Evolutionary conservation across 2,113 vertebrate genomes (phyloP).

Genomic region (Fulica atra): DNA sequence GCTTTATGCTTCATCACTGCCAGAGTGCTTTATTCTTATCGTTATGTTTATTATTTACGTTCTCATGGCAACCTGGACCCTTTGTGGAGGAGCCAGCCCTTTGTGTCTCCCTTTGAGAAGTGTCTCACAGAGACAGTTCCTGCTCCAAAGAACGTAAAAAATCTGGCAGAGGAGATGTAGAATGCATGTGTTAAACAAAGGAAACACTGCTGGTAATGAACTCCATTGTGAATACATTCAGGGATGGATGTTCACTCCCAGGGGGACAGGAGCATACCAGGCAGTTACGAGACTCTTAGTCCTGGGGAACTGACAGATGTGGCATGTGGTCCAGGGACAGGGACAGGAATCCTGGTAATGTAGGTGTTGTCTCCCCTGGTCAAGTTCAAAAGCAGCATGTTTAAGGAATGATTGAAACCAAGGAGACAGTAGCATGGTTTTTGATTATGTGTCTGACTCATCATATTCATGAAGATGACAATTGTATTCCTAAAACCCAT

Average conservation of each 20-base stretch:
- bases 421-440: not conserved
- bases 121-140: not conserved
- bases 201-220: not conserved
- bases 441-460: not conserved
- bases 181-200: not conserved
- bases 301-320: not conserved
- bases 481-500: not conserved
- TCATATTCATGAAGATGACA: not conserved
- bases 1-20: not conserved
- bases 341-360: not conserved
- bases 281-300: rapidly evolving
- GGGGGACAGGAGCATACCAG: not conserved
- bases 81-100: not conserved
- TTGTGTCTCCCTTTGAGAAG: not conserved
- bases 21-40: not conserved
- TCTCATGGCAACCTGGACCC: not conserved
- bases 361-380: not conserved
- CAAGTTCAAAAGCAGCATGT: not conserved
- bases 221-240: not conserved
- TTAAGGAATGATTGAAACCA: not conserved
- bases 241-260: not conserved
- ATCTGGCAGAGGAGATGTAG: rapidly evolving
- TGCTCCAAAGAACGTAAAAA: not conserved
- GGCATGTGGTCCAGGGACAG: too few species aligned
- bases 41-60: not conserved